A percentile compares a stretch with the other conserved stretches of the same genome.
These are phyloP conservation scores for Salvelinus sp. DNA, from an alignment of 2,113 vertebrate genomes.

Conservation along the genomic window DNA sequence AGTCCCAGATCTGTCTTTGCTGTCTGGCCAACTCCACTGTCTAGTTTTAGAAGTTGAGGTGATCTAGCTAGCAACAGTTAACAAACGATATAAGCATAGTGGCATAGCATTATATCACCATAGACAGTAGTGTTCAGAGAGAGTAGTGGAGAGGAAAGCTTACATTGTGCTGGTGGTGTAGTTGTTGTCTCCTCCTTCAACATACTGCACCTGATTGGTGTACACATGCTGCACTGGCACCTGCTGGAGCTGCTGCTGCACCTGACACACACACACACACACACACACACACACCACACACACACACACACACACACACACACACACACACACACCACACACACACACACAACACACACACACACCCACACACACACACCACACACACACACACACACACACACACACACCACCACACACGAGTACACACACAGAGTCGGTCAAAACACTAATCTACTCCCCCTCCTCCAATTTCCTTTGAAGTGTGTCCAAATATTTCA, in stretches of 20 bases:
- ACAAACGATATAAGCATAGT: neutral
- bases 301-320: conserved; percentile 7
- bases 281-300: neutral
- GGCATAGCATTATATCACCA: too few species aligned
- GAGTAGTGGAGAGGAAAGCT: conserved; percentile 22
- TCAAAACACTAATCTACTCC: conserved; percentile 9
- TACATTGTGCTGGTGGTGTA: conserved; percentile 91
- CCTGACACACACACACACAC: conserved; percentile 52
- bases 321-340: neutral
- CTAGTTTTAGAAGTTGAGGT: too few species aligned
- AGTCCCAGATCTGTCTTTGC: too few species aligned
- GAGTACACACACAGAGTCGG: neutral
- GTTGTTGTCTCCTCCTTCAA: conserved; percentile 84
- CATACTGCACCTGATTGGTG: conserved; percentile 90
- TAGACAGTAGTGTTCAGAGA: neutral
- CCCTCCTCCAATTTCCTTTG: conserved; percentile 1
- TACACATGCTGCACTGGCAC: conserved; percentile 90
- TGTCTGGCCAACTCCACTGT: too few species aligned
- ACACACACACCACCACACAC: neutral
- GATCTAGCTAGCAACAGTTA: too few species aligned
- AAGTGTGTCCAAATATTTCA: neutral
- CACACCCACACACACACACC: too few species aligned
- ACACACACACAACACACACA: conserved; percentile 16
- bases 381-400: conserved; percentile 7
- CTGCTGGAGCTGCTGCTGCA: conserved; percentile 85